These are phyloP conservation scores for Sigmodon hispidus DNA, from an alignment of 2,113 vertebrate species.

Conservation along the genomic window DNA sequence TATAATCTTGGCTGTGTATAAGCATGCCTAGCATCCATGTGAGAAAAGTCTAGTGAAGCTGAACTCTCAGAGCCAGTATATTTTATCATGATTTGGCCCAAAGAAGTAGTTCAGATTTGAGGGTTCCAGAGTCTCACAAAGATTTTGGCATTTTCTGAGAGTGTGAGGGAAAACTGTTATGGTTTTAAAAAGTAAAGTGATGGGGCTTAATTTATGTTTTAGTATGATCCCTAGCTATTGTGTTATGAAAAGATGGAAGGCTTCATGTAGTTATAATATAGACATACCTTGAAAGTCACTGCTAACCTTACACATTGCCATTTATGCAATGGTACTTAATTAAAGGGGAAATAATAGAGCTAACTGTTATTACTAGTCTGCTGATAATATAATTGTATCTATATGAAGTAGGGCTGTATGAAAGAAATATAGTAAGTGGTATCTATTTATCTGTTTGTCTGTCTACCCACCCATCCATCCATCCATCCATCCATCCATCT, in stretches of 20 bases:
- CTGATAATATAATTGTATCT: neutral
- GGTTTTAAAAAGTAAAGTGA: neutral
- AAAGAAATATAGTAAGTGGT: neutral
- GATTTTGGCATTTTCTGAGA: neutral
- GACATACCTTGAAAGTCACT: neutral
- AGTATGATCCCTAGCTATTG: neutral
- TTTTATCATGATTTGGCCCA: neutral
- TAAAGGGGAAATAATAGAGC: neutral
- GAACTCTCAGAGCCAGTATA: neutral
- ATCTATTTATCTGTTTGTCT: neutral
- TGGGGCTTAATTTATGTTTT: neutral
- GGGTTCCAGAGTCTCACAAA: neutral
- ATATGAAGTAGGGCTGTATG: neutral
- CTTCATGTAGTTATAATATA: neutral
- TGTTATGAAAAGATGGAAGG: neutral
- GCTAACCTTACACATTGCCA: neutral
- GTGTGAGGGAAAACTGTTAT: neutral
- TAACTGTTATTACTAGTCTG: neutral
- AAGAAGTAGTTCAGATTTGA: neutral
- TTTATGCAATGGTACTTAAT: neutral
- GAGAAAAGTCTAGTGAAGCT: neutral
- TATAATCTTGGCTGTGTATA: neutral
- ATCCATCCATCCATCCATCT: neutral
- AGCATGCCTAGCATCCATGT: neutral
- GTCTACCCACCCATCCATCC: neutral